phyloP scores from a whole-genome alignment of 2,888 invertebrate genomes.

The Standfussiana lucernea region DNA sequence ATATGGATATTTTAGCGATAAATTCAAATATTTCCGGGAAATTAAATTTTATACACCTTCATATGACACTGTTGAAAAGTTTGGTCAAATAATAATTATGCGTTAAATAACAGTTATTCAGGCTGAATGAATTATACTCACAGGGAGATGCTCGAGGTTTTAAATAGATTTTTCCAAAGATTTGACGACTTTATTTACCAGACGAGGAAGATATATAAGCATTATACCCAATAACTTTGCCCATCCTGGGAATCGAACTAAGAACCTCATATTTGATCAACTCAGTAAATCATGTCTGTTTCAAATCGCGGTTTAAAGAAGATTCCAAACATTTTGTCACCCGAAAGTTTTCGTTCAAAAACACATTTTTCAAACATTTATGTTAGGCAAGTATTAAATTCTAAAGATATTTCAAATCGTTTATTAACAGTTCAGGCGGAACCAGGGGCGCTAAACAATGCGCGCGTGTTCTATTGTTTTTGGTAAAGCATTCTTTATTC shows the following conservation, averaged over 20 bases:
- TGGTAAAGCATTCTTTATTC: constrained; percentile 32
- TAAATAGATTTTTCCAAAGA: too few relatives aligned
- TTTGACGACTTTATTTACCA: neutral
- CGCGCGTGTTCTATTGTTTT: constrained; percentile 30
- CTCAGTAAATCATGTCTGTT: neutral
- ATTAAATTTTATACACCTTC: too few relatives aligned
- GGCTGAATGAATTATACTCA: too few relatives aligned
- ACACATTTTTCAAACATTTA: neutral
- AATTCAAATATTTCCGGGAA: too few relatives aligned
- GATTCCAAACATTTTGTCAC: neutral
- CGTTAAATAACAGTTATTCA: too few relatives aligned
- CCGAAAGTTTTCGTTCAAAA: neutral
- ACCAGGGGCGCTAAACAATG: constrained; percentile 10
- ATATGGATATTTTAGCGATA: too few relatives aligned
- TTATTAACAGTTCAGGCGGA: neutral
- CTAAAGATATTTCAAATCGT: constrained; percentile 2
- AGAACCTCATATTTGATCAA: too few relatives aligned
- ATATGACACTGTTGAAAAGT: too few relatives aligned
- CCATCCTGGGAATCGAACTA: too few relatives aligned
- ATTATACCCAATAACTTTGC: too few relatives aligned
- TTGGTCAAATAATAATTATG: too few relatives aligned
- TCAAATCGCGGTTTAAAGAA: neutral
- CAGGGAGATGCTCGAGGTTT: neutral
- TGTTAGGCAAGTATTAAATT: neutral
- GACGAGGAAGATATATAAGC: neutral